Evolutionary conservation across 2,888 invertebrate genomes (phyloP).

Genomic region (Polylopha cassiicola): DNA sequence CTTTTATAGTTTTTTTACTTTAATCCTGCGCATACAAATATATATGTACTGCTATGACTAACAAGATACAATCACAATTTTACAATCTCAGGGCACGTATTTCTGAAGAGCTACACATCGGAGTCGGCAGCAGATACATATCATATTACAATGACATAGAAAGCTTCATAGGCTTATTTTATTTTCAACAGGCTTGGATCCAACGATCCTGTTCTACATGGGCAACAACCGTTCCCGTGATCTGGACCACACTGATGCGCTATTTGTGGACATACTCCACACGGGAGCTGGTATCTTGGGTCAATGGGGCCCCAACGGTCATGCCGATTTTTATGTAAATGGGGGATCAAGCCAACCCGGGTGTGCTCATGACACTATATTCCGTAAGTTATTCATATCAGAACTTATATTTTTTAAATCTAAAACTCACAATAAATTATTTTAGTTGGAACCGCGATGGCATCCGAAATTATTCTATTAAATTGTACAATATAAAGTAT

Average conservation of each 20-base stretch:
- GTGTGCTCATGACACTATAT: slow-evolving; percentile 87
- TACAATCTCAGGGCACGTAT: too few relatives aligned
- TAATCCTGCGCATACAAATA: too few relatives aligned
- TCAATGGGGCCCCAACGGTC: slow-evolving; percentile 93
- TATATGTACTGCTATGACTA: too few relatives aligned
- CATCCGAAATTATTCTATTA: too few relatives aligned
- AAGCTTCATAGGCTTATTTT: not conserved
- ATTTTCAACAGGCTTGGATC: slow-evolving; percentile 82
- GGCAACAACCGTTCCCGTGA: slow-evolving; percentile 88
- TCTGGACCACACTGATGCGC: slow-evolving; percentile 86
- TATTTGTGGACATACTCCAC: slow-evolving; percentile 89
- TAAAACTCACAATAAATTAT: not conserved
- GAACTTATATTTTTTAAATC: not conserved
- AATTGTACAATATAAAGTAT: too few relatives aligned
- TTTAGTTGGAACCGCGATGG: not conserved
- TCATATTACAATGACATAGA: not conserved
- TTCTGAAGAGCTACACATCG: too few relatives aligned
- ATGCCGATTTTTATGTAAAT: slow-evolving; percentile 93
- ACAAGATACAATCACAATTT: too few relatives aligned
- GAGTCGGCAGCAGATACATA: too few relatives aligned
- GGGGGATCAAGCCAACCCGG: slow-evolving; percentile 93
- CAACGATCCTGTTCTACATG: slow-evolving; percentile 91
- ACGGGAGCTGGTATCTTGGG: slow-evolving; percentile 92
- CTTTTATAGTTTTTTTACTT: too few relatives aligned
- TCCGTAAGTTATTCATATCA: slow-evolving; percentile 79